Conservation (phyloP, 1,140 invertebrate genomes). For the Spodoptera litura region DNA sequence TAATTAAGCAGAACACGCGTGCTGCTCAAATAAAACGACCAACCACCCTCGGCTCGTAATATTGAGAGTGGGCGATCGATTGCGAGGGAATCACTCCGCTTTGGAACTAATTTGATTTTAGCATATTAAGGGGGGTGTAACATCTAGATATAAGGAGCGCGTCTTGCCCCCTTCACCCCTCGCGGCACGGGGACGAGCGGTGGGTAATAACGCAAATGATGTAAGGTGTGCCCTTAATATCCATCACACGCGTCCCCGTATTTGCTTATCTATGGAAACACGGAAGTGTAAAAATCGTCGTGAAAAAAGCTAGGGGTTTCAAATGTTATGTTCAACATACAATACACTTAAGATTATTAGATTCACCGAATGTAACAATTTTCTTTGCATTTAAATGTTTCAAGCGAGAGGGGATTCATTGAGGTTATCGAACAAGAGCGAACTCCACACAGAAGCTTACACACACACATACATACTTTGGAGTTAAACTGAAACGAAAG, state of each 20-base stretch:
- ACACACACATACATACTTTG: background rate
- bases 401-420: background rate
- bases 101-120: constrained; percentile 86
- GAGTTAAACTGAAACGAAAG: background rate
- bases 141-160: constrained; percentile 81
- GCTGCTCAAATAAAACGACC: constrained; percentile 31
- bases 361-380: constrained; percentile 33
- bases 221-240: constrained; percentile 86
- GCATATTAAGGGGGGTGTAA: constrained; percentile 82
- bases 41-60: constrained; percentile 63
- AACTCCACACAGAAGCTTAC: background rate
- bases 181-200: constrained; percentile 41
- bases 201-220: constrained; percentile 83
- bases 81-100: constrained; percentile 77
- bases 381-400: constrained; percentile 32
- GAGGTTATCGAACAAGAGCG: background rate
- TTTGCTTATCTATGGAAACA: constrained; percentile 84
- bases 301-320: constrained; percentile 63
- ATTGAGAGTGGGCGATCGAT: constrained; percentile 77
- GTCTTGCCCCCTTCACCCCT: constrained; percentile 73
- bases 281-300: constrained; percentile 85
- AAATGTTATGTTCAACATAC: constrained; percentile 56
- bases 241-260: constrained; percentile 82
- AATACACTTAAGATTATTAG: constrained; percentile 67
- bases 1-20: constrained; percentile 36